Evolutionary conservation across 2,888 invertebrate species (phyloP).

Genomic region (Drepana falcataria): DNA sequence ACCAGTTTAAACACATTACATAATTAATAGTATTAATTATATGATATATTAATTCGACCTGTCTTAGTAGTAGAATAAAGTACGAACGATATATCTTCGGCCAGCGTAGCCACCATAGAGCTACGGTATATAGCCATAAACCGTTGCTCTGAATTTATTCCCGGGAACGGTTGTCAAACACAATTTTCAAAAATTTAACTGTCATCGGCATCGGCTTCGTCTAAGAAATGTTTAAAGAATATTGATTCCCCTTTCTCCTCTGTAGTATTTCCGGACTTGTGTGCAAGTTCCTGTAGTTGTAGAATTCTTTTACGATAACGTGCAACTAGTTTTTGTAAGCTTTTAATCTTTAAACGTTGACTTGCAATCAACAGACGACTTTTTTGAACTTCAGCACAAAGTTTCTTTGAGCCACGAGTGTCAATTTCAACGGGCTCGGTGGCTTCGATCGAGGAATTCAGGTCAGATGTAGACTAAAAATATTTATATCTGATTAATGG

Average conservation of each 20-base stretch:
- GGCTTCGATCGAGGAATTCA: neutral
- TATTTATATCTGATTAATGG: no score
- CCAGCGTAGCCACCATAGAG: no score
- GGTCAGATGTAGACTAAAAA: neutral
- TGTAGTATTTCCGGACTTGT: neutral
- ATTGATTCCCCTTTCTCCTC: neutral
- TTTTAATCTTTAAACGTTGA: neutral
- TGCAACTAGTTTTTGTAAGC: neutral
- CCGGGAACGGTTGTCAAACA: no score
- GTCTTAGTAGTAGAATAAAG: no score
- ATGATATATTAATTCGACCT: no score
- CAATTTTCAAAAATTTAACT: neutral
- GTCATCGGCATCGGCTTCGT: neutral
- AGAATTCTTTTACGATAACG: neutral
- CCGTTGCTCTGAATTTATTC: no score
- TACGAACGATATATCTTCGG: no score
- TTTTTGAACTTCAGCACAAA: neutral
- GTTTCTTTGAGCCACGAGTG: neutral
- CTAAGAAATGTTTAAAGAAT: neutral
- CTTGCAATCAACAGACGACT: neutral
- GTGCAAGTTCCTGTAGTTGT: neutral
- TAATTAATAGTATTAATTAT: no score
- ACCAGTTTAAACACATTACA: no score
- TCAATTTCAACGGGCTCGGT: neutral
- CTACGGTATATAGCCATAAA: no score